Conservation (phyloP, 2,797 vertebrate genomes). For the Chelon auratus region DNA sequence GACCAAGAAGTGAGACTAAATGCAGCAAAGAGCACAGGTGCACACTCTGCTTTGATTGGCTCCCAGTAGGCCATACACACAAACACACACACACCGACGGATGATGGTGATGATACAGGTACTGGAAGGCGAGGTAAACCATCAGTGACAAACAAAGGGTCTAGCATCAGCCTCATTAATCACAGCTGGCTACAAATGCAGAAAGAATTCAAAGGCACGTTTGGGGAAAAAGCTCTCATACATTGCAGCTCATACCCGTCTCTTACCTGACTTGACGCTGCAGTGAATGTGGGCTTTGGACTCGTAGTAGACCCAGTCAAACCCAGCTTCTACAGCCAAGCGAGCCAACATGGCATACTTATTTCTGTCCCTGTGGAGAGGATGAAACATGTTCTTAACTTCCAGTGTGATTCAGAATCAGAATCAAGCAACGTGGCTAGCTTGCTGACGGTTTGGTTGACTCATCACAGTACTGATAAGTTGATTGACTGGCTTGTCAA, state of each 20-base stretch:
- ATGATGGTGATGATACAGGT: constrained; percentile 17
- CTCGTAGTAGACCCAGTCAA: constrained; percentile 99
- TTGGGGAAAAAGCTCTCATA: constrained; percentile 21
- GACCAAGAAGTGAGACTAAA: constrained; percentile 23
- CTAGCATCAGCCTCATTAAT: constrained; percentile 59
- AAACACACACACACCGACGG: constrained; percentile 23
- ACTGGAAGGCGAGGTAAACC: constrained; percentile 33
- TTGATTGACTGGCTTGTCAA: constrained; percentile 1
- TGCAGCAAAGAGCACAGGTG: constrained; percentile 70
- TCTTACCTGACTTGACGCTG: constrained; percentile 97
- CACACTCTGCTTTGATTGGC: constrained; percentile 76
- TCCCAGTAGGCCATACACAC: constrained; percentile 72
- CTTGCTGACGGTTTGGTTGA: constrained; percentile 11
- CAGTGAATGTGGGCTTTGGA: constrained; percentile 99
- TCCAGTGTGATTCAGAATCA: no score
- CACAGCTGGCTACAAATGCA: constrained; percentile 44
- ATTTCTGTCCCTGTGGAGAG: constrained; percentile 80
- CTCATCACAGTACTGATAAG: constrained; percentile 26
- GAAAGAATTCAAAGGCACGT: constrained; percentile 24
- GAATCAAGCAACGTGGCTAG: not conserved
- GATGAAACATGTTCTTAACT: not conserved
- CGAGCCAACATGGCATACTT: constrained; percentile 98
- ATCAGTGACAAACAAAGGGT: constrained; percentile 45
- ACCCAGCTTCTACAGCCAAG: constrained; percentile 96
- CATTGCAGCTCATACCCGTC: not conserved